These are phyloP conservation scores for Pelecanoides urinatrix DNA, from an alignment of 2,113 vertebrate species.

Conservation along the genomic window DNA sequence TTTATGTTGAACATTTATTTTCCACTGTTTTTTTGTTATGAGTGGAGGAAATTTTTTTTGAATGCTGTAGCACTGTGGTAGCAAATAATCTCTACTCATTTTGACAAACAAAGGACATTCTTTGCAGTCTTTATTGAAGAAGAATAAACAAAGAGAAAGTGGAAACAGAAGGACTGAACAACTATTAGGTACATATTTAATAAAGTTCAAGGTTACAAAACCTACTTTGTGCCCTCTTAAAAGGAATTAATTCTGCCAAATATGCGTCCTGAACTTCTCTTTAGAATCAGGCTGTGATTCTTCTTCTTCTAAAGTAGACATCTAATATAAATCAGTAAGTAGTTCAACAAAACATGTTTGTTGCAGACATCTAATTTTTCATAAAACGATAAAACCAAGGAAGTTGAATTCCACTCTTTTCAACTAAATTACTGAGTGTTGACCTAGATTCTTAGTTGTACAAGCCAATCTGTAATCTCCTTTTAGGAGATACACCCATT, in stretches of 20 bases:
- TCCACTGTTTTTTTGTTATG: background rate
- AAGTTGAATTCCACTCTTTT: constrained; percentile 7
- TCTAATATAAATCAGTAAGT: background rate
- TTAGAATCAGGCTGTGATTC: background rate
- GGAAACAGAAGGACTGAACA: background rate
- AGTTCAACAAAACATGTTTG: background rate
- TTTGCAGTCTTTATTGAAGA: background rate
- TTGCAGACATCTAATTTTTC: constrained; percentile 20
- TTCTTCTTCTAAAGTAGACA: constrained; percentile 8
- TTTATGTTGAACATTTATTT: background rate
- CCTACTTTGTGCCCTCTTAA: background rate
- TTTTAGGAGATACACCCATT: constrained; percentile 22
- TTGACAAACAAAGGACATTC: background rate
- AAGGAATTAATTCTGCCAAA: background rate
- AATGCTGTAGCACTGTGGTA: background rate
- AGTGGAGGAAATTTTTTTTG: background rate
- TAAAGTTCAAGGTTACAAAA: background rate
- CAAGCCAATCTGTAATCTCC: constrained; percentile 17
- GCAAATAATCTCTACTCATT: background rate
- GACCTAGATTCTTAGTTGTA: constrained; percentile 41
- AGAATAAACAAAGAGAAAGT: background rate
- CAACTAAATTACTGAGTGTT: background rate
- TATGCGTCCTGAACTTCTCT: background rate
- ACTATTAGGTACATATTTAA: background rate
- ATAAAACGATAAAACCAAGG: constrained; percentile 36